These are phyloP conservation scores for Tenthredo mesomela DNA, from an alignment of 2,888 invertebrate species.

Conservation along the genomic window DNA sequence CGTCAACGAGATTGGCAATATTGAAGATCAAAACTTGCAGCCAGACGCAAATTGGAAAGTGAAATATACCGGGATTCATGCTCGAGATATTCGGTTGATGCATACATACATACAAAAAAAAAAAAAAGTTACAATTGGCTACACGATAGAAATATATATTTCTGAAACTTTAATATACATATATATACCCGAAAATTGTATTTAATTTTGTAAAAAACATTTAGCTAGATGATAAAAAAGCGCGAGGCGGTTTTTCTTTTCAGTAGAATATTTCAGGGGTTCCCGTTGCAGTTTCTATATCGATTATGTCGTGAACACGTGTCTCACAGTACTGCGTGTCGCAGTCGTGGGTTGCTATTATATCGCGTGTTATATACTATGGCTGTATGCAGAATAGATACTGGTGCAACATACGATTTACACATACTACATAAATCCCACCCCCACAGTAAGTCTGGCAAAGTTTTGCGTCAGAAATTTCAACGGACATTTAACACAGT, in stretches of 20 bases:
- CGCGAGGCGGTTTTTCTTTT: not conserved
- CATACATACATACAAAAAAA: no score
- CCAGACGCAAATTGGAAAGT: no score
- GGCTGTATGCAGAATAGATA: conserved; percentile 10
- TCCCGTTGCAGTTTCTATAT: conserved; percentile 36
- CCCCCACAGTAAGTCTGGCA: not conserved
- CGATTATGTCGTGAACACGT: conserved; percentile 16
- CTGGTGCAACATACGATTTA: not conserved
- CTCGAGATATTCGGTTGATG: no score
- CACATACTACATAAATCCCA: not conserved
- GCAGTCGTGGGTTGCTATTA: not conserved
- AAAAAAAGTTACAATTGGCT: no score
- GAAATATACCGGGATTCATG: no score
- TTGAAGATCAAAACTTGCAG: no score
- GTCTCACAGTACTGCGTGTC: conserved; percentile 36
- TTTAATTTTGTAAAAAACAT: not conserved
- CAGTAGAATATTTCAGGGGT: not conserved
- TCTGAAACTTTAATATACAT: no score
- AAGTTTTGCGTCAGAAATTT: not conserved
- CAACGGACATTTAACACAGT: not conserved
- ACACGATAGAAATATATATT: no score
- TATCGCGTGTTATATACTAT: not conserved
- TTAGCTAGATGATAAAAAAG: not conserved
- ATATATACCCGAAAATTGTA: not conserved
- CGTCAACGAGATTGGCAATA: no score